Conservation (phyloP, 1,140 invertebrate genomes). For the Elysia chlorotica region DNA sequence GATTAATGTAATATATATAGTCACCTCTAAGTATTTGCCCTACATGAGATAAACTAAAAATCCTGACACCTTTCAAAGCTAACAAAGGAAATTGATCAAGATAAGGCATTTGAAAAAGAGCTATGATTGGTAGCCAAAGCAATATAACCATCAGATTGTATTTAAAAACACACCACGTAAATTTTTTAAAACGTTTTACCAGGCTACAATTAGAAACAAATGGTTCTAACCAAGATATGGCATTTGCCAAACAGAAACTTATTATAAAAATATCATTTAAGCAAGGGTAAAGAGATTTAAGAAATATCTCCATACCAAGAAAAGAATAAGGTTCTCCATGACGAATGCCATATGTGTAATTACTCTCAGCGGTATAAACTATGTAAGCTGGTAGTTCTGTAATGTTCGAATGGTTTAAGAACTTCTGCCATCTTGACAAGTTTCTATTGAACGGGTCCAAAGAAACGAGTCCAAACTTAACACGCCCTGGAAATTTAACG, state of each 20-base stretch:
- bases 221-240: conserved; percentile 62
- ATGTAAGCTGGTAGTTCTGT: conserved; percentile 54
- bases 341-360: conserved; percentile 59
- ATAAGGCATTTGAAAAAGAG: conserved; percentile 59
- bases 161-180: conserved; percentile 60
- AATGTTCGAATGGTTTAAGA: conserved; percentile 15
- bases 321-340: conserved; percentile 62
- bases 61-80: conserved; percentile 45
- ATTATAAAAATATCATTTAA: conserved; percentile 66
- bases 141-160: conserved; percentile 64
- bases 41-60: conserved; percentile 44
- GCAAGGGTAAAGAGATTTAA: conserved; percentile 64
- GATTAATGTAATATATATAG: conserved; percentile 36
- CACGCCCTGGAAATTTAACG: conserved; percentile 66
- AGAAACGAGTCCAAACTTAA: conserved; percentile 64
- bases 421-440: conserved; percentile 39
- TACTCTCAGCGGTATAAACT: conserved; percentile 62
- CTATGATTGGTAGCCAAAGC: conserved; percentile 62
- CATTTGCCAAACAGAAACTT: conserved; percentile 63
- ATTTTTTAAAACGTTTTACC: conserved; percentile 53
- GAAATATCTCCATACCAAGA: conserved; percentile 62
- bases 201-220: conserved; percentile 54
- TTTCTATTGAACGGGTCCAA: conserved; percentile 61
- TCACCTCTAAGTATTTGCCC: conserved; percentile 52
- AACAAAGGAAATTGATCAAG: conserved; percentile 42